Evolutionary conservation across 2,113 vertebrate species (phyloP), one percentile per base, ranked within the genome.

Genomic region (Bos indicus): DNA sequence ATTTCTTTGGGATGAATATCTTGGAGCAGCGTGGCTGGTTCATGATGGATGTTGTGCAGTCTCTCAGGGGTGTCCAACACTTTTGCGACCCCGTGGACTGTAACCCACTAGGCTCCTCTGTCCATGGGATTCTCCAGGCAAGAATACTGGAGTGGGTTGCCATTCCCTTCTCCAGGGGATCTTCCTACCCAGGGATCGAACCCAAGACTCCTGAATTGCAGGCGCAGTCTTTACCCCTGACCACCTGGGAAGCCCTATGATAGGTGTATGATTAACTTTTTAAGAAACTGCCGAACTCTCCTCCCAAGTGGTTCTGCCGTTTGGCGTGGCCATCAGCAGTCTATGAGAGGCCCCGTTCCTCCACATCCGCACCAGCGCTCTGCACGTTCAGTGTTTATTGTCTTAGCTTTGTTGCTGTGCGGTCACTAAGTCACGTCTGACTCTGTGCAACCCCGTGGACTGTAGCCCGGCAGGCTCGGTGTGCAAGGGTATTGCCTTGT

Each of bases 251-350:
- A 25, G 6, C 54, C 80, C 56, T 36, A 23, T 71, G n/a, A 71
- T 21, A 23, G 64, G 19, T 36, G n/a, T 23, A 23, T 21, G 19
- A 6, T 36, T 71, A 28, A 56, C 23, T 74, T 71, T 52, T 51
- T 46, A 46, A 9, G 43, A 40, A 78, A n/a, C 82, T 21, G 14
- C 13, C 25, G 26, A 13, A 17, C 28, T 43, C 4, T 23, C 7
- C 90, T 80, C 33, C 59, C 12, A 33, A 54, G 54, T 8, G 36
- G 30, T 28, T n/a, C 48, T 94, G 16, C 26, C 26, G 0, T 36
- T 23, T 43, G 3, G 1, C 13, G 0, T 46, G 3, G 10, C 36
- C 6, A 5, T 74, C 21, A 1, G 46, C 9, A 17, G 8, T 1
- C 4, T 2, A 0, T 0, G 7, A 9, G 36, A 26, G 8, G 30